Evolutionary conservation across 2,888 invertebrate species (phyloP).

Genomic region (Eremobia ochroleuca): DNA sequence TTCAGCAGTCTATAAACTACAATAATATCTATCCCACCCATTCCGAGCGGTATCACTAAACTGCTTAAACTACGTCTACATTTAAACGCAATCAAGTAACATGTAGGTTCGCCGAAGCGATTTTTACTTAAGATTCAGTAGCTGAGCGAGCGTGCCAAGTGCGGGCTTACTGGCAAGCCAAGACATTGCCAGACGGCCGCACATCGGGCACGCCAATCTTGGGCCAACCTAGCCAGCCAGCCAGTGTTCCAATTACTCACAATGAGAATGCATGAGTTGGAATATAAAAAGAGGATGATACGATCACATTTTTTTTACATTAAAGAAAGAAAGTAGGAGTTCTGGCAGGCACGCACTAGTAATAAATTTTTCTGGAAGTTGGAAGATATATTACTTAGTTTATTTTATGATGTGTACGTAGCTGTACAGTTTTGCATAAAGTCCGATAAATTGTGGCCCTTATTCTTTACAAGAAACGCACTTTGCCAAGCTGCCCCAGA

Average conservation of each 20-base stretch:
- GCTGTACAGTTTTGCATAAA: neutral
- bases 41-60: slow-evolving; percentile 40
- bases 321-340: neutral
- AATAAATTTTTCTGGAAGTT: neutral
- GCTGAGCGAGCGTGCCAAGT: slow-evolving; percentile 65
- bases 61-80: slow-evolving; percentile 54
- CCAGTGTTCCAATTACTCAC: slow-evolving; percentile 57
- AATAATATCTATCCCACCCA: slow-evolving; percentile 21
- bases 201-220: slow-evolving; percentile 44
- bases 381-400: slow-evolving; percentile 5
- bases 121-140: slow-evolving; percentile 70
- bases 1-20: slow-evolving; percentile 10
- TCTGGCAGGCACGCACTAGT: slow-evolving; percentile 27
- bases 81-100: slow-evolving; percentile 67
- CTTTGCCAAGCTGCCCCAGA: neutral
- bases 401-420: slow-evolving; percentile 1
- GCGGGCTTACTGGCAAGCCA: slow-evolving; percentile 56
- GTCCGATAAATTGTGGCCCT: neutral
- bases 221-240: slow-evolving; percentile 36
- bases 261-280: slow-evolving; percentile 52
- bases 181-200: slow-evolving; percentile 56
- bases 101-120: slow-evolving; percentile 62
- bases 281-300: slow-evolving; percentile 45
- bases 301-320: slow-evolving; percentile 15
- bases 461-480: neutral